Evolutionary conservation across 2,888 invertebrate genomes (phyloP).

Genomic region (Scrobipalpa atriplicella): DNA sequence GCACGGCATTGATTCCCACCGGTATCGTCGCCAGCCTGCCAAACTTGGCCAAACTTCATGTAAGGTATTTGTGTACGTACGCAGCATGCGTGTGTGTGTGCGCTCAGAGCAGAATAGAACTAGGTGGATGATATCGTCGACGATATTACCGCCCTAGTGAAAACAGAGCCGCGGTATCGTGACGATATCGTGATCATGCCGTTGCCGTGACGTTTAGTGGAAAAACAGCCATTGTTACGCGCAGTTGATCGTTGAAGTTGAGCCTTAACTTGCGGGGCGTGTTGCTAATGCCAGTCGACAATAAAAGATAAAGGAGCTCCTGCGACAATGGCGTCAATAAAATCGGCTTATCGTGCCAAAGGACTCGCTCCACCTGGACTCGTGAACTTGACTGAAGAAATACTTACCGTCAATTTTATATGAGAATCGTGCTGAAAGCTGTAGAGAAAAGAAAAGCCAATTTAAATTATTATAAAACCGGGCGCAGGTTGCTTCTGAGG

Average conservation of each 20-base stretch:
- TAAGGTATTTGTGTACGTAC: too few relatives aligned
- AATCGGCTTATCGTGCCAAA: slow-evolving; percentile 67
- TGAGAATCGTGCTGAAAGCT: slow-evolving; percentile 12
- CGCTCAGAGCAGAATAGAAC: too few relatives aligned
- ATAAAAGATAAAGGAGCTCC: slow-evolving; percentile 69
- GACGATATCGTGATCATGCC: too few relatives aligned
- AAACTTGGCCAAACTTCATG: too few relatives aligned
- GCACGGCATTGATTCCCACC: too few relatives aligned
- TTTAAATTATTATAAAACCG: background rate
- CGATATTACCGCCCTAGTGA: too few relatives aligned
- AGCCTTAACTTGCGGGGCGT: slow-evolving; percentile 62
- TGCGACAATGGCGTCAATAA: slow-evolving; percentile 64
- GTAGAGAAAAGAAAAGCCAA: background rate
- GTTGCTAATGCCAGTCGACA: slow-evolving; percentile 66
- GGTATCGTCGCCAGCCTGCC: too few relatives aligned
- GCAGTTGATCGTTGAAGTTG: background rate
- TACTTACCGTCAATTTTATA: slow-evolving; percentile 7
- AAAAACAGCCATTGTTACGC: background rate
- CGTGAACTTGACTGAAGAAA: slow-evolving; percentile 14
- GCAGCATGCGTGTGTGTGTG: too few relatives aligned
- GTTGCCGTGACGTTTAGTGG: too few relatives aligned
- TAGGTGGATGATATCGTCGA: too few relatives aligned
- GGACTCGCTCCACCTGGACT: slow-evolving; percentile 53
- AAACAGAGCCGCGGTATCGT: too few relatives aligned
- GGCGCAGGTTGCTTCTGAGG: slow-evolving; percentile 3